Evolutionary conservation across 1,140 invertebrate genomes (phyloP), one percentile per base, ranked within the genome.

Genomic region (Formica exsecta): DNA sequence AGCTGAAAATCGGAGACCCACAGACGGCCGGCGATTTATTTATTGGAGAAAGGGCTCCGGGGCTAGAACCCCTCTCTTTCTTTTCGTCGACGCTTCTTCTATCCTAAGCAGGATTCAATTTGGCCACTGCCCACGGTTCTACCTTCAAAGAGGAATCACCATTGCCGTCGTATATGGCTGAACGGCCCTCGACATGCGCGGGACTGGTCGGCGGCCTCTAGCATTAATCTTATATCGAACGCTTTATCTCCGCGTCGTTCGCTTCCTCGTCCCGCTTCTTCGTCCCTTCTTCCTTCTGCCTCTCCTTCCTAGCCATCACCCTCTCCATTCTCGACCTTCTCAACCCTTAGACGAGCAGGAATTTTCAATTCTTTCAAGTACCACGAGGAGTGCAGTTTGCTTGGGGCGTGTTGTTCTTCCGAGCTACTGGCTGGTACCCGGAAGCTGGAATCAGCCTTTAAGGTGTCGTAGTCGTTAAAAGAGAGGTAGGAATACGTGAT

Each of bases 151-250:
- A 94, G 93, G 93, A 95, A 95, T 94, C 94, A 94, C 93, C 94
- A 94, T 94, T 91, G 91, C 86, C 89, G 89, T 66, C 84, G 71
- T 80, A 86, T 89, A 86, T 87, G 77, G 57, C 64, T 74, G 44
- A 44, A 89, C 91, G 89, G 91, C 93, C 92, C 93, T 93, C 87
- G 87, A 87, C 86, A 83, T 87, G 85, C 88, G 87, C 90, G 68
- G 77, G 85, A 89, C 75, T 81, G 88, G 91, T 90, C 87, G 84
- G 86, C 89, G 89, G 90, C 92, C 89, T 94, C 90, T 89, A 92
- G 94, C 95, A 95, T 95, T 95, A 95, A 95, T 95, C 95, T 95
- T 95, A 94, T 95, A 95, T 95, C 94, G 94, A 93, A 92, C 93
- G 93, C 91, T 95, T 95, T 95, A 95, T 95, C 48, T 51, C 93